A percentile compares a stretch with the other conserved stretches of the same genome.
Evolutionary conservation across 2,113 vertebrate genomes (phyloP).

Genomic region (Neolamprologus tretocephalus): DNA sequence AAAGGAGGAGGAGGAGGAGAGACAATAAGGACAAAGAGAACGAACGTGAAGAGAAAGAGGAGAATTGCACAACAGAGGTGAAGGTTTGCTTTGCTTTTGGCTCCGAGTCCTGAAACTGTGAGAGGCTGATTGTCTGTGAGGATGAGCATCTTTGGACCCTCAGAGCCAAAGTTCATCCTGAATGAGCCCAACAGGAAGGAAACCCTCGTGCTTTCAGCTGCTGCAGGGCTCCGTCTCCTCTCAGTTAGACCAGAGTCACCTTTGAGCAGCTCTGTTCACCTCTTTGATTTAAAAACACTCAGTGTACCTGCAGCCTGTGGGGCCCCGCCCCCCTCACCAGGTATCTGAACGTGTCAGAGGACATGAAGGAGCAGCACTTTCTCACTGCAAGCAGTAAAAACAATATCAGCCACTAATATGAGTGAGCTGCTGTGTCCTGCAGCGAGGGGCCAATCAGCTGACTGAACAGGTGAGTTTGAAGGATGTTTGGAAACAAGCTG

Average conservation of each 20-base stretch:
- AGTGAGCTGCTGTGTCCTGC: background rate
- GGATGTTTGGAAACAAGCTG: background rate
- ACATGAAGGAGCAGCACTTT: background rate
- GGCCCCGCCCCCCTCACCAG: background rate
- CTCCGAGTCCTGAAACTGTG: background rate
- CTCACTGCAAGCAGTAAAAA: background rate
- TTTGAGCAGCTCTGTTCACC: background rate
- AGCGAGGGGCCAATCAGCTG: background rate
- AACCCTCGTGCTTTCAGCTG: accelerated
- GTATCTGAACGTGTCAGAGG: background rate
- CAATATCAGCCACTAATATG: background rate
- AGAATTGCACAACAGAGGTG: background rate
- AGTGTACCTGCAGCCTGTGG: background rate
- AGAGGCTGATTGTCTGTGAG: background rate
- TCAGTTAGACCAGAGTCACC: background rate
- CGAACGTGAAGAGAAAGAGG: background rate
- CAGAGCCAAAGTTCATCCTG: background rate
- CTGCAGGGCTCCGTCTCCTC: background rate
- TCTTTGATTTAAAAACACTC: background rate
- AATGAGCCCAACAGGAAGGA: background rate
- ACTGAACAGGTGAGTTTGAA: background rate
- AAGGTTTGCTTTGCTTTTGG: background rate
- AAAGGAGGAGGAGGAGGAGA: background rate
- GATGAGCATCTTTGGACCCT: background rate
- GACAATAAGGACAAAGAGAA: background rate